phyloP scores from a whole-genome alignment of 37 sponge, comb jelly and placozoan species.

The Beroe ovata region DNA sequence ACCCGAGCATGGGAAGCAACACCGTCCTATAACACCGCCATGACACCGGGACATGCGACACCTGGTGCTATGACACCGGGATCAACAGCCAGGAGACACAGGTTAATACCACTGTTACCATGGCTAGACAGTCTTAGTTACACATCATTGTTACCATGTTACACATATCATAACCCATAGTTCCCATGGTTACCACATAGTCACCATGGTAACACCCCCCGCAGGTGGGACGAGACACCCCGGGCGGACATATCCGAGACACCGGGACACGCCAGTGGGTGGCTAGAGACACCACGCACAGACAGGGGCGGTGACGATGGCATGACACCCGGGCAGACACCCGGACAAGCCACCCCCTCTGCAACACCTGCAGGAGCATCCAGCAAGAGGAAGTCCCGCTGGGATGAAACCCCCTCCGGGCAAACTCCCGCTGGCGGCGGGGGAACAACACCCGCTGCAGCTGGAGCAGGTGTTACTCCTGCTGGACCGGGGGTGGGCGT shows the following conservation, averaged over 20 bases:
- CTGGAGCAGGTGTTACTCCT: not conserved
- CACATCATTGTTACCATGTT: not conserved
- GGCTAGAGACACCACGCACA: constrained; percentile 90
- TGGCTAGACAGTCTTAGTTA: not conserved
- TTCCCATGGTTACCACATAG: not conserved
- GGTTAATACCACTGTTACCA: constrained; percentile 40
- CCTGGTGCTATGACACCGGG: constrained; percentile 69
- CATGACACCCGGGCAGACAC: constrained; percentile 55
- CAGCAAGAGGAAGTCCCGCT: constrained; percentile 82
- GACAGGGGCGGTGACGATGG: constrained; percentile 73
- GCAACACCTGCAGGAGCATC: constrained; percentile 65
- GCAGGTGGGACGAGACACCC: constrained; percentile 93
- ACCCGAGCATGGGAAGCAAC: constrained; percentile 89
- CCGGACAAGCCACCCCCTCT: constrained; percentile 75
- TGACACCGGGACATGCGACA: constrained; percentile 79
- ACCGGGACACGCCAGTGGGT: constrained; percentile 79
- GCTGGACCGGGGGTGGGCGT: constrained; percentile 64
- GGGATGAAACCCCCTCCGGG: constrained; percentile 93
- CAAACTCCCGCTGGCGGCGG: constrained; percentile 47
- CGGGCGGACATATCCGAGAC: constrained; percentile 75
- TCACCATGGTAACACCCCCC: constrained; percentile 14
- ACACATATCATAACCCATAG: not conserved
- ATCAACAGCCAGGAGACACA: constrained; percentile 64
- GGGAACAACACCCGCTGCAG: not conserved
- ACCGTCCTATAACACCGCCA: constrained; percentile 70